Conservation (phyloP, 1,140 invertebrate genomes). For the Drosophila mojavensis region DNA sequence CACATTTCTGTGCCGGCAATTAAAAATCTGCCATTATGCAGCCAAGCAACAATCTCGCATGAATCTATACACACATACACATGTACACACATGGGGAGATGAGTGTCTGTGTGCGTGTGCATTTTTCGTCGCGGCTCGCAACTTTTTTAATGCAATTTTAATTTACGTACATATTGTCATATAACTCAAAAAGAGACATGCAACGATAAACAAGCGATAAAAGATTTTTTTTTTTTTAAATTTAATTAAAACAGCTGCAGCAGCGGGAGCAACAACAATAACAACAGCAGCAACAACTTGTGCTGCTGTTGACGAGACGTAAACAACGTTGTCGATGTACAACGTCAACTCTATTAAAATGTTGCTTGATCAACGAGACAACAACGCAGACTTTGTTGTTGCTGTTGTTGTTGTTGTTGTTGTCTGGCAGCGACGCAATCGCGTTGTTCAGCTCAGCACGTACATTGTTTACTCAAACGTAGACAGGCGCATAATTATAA, state of each 20-base stretch:
- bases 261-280: constrained; percentile 39
- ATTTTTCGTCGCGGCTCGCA: constrained; percentile 38
- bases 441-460: constrained; percentile 55
- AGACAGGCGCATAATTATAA: constrained; percentile 65
- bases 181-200: constrained; percentile 61
- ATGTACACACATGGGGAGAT: not conserved
- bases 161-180: constrained; percentile 78
- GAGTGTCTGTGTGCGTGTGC: not conserved
- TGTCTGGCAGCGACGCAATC: constrained; percentile 59
- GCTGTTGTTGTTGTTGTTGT: constrained; percentile 33
- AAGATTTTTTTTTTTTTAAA: constrained; percentile 75
- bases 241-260: constrained; percentile 75
- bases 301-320: constrained; percentile 70
- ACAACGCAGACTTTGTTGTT: constrained; percentile 22
- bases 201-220: constrained; percentile 64
- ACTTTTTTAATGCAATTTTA: constrained; percentile 74
- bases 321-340: constrained; percentile 72
- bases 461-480: constrained; percentile 50
- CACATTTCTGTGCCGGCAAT: constrained; percentile 63
- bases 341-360: constrained; percentile 77
- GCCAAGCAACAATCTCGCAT: constrained; percentile 57
- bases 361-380: constrained; percentile 77
- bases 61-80: not conserved
- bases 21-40: constrained; percentile 77
- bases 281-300: constrained; percentile 45